Evolutionary conservation across 1,140 invertebrate species (phyloP), one percentile per base, ranked within the genome.

Genomic region (Trichonephila clavata): DNA sequence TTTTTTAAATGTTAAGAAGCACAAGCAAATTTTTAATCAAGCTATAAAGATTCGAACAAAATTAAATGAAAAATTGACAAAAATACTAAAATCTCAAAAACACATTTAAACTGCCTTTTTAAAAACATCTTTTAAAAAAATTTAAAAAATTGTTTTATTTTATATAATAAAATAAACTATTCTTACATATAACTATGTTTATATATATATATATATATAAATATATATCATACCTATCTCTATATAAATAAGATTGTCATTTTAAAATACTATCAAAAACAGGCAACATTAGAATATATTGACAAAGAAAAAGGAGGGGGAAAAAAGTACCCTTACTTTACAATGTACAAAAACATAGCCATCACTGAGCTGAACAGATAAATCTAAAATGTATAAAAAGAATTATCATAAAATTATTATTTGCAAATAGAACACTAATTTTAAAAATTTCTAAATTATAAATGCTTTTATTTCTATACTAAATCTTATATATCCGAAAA

Each of bases 311-410:
- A 39, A 1, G 32, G 32, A 3, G 32, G 32, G 2, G 4, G 4
- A 39, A 80, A 80, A n/a, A 90, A 59, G 18, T 57, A 5, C 71
- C 57, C 24, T 90, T 94, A 94, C 93, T 90, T 77, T 39, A 89
- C 43, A 61, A 92, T 68, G 59, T 92, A 93, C 8, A 94, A 39
- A 43, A 89, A 93, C 3, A 92, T 20, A 10, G 90, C 90, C 94
- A 94, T 94, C 1, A 63, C 84, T 32, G 60, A 21, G 61, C 94
- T 93, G 77, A 94, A 94, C 2, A 94, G 59, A 13, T 43, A 92
- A 5, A 94, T 61, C 93, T 94, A 84, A 50, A 94, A 94, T 24
- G 43, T 13, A 60, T 32, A 71, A 59, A 32, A 86, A 68, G 27
- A 14, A 61, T 43, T 77, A 50, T 50, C 10, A 7, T 50, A 50